Percentiles rank a stretch among this genome's conserved stretches.
Evolutionary conservation across 2,888 invertebrate genomes (phyloP).

Genomic region (Griposia aprilina): DNA sequence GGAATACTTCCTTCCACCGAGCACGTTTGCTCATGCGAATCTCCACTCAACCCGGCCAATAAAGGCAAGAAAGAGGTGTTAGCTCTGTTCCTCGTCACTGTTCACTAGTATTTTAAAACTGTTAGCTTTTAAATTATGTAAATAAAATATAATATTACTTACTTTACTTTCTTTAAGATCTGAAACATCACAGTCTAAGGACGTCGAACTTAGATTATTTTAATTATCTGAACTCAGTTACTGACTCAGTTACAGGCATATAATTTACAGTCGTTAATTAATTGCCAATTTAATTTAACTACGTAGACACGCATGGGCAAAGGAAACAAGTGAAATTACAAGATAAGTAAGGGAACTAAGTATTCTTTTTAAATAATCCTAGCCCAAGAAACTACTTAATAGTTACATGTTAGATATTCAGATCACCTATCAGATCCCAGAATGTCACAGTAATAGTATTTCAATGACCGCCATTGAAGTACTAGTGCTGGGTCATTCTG

Average conservation of each 20-base stretch:
- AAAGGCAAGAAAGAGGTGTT: too few relatives aligned
- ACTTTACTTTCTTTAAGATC: neutral
- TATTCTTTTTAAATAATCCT: neutral
- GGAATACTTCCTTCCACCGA: too few relatives aligned
- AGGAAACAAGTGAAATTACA: slow-evolving; percentile 6
- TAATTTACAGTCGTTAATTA: neutral
- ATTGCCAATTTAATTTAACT: neutral
- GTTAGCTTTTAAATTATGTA: too few relatives aligned
- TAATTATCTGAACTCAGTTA: neutral
- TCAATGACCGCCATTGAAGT: neutral
- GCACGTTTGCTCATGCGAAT: too few relatives aligned
- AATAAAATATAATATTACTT: too few relatives aligned
- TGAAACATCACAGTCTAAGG: neutral
- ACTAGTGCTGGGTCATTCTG: neutral
- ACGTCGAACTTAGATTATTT: neutral
- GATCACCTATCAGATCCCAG: neutral
- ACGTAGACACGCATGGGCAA: neutral
- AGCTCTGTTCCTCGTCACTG: too few relatives aligned
- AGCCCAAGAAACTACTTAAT: neutral
- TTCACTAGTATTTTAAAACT: too few relatives aligned
- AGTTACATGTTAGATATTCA: neutral
- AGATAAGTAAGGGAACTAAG: slow-evolving; percentile 8
- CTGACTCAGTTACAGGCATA: neutral
- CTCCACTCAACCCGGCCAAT: too few relatives aligned
- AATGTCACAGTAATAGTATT: neutral